Evolutionary conservation across 2,888 invertebrate species (phyloP), one percentile per base, ranked within the genome.

Genomic region (Platycnemis pennipes): DNA sequence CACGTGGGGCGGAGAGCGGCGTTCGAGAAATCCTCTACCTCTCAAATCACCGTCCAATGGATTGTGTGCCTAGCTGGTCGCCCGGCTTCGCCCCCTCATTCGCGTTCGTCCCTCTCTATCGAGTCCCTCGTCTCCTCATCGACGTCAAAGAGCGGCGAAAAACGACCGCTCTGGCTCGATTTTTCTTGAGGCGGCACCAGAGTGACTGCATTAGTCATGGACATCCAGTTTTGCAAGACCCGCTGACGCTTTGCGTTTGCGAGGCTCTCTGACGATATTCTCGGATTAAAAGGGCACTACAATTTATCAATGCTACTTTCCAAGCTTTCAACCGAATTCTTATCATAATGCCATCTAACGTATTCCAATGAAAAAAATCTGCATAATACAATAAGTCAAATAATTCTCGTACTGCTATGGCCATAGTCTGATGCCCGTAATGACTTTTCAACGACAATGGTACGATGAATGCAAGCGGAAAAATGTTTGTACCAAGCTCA

Each of bases 141-240:
- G 63, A 63, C 63, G 63, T 63, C 63, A 26, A 63, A 63, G n/a
- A n/a, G 63, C 26, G 63, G 19, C 26, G 63, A n/a, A 63, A 63
- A 26, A 22, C 63, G 63, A 63, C 63, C 63, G 63, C n/a, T 63
- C n/a, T 63, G 22, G n/a, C n/a, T 63, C 8, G 22, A 63, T 63
- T 63, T 63, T 63, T 63, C n/a, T n/a, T 7, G n/a, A 63, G 63
- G 63, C 63, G 26, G 63, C n/a, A 63, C 63, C 63, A 63, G 63
- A 26, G 63, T 63, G 63, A 63, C 63, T 63, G 63, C 63, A 63
- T 63, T 63, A 63, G 63, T 63, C 63, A 63, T 26, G 63, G 63
- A 26, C 7, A 26, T 63, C 63, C 63, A 26, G 49, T 49, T 19
- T 3, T 49, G 49, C 19, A 49, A 2, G 49, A 19, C 49, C 11